Evolutionary conservation across 2,113 vertebrate genomes (phyloP), one percentile per base, ranked within the genome.

Genomic region (Echinops telfairi): DNA sequence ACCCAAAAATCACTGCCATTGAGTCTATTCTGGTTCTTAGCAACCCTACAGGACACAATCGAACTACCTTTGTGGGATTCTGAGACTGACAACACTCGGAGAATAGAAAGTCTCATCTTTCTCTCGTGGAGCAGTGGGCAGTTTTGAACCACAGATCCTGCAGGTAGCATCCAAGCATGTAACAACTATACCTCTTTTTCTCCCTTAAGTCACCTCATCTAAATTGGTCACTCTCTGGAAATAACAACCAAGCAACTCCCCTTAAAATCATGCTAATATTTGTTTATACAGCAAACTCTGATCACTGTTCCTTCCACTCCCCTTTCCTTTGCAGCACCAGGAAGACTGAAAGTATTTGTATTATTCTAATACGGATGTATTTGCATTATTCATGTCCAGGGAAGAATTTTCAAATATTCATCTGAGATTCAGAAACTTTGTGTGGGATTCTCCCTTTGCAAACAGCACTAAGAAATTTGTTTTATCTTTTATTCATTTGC

Each of bases 201-300:
- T 53, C 47, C 47, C 47, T 53, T 53, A 53, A 53, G 47, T 53
- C 47, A 53, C 12, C 47, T 53, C 47, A 53, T 53, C n/a, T 64
- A 88, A 94, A 83, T 64, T 77, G 53, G 1, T 86, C 53, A 64
- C 88, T 86, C 89, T 86, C 66, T 95, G 88, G 76, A 58, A 92
- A 77, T 60, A 93, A 77, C 57, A 57, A 19, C 33, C 83, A 83
- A 33, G 90, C 60, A 78, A 17, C 36, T 22, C 43, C 76, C 66
- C 76, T 86, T 82, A 92, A 90, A 93, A 86, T 64, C 31, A 43
- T 84, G 90, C 60, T 90, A 68, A 70, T 29, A 78, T 73, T 83
- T 95, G 58, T 82, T 83, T 43, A 9, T 75, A 22, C 6, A 11
- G 60, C 29, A 75, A 6, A 40, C 27, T 58, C 20, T 81, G 68